Conservation (phyloP, 1,140 invertebrate genomes). For the Megalonaias nervosa region DNA sequence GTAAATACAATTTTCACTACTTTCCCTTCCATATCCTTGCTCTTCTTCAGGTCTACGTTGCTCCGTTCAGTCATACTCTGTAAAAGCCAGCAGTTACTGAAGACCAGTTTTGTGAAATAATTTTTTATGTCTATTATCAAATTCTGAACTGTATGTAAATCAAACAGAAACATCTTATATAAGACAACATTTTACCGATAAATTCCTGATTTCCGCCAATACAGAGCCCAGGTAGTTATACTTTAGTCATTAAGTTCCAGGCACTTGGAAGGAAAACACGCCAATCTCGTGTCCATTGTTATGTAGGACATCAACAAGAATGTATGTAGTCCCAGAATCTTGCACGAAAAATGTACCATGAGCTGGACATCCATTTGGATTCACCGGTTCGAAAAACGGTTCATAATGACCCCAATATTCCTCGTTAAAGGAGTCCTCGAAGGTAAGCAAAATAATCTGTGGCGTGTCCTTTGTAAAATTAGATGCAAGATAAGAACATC, state of each 20-base stretch:
- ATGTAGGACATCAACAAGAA: conserved; percentile 85
- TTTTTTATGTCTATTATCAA: no score
- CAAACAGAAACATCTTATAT: no score
- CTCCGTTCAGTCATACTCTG: no score
- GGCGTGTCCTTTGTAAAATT: conserved; percentile 19
- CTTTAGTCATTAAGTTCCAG: conserved; percentile 42
- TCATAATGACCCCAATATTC: conserved; percentile 13
- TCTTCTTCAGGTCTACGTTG: no score
- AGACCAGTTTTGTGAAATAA: no score
- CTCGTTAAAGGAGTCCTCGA: conserved; percentile 16
- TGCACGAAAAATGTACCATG: conserved; percentile 86
- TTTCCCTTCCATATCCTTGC: no score
- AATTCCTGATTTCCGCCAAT: conserved; percentile 98
- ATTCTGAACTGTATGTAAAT: no score
- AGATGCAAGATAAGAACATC: no score
- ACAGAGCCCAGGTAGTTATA: conserved; percentile 90
- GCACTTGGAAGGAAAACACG: conserved; percentile 80
- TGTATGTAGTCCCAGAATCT: conserved; percentile 85
- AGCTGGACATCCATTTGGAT: conserved; percentile 87
- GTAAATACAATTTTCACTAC: no score
- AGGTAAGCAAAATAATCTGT: conserved; percentile 27
- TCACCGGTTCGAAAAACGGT: conserved; percentile 70
- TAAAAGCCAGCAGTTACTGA: no score
- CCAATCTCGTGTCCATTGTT: conserved; percentile 90
- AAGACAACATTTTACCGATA: conserved; percentile 28